Conservation (phyloP, 2,888 invertebrate genomes). For the Gordius sp. region DNA sequence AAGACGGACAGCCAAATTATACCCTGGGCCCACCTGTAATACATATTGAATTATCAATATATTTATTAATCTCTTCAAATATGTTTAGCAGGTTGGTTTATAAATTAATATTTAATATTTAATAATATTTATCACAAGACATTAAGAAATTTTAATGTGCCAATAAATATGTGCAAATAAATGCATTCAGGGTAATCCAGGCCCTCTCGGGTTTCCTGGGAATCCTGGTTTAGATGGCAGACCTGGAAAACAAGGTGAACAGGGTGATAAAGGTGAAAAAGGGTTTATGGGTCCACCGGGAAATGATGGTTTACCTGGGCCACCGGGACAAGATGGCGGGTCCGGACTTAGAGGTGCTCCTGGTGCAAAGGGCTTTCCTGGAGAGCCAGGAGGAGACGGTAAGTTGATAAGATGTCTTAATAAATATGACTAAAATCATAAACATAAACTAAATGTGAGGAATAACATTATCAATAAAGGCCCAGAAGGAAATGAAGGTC, state of each 20-base stretch:
- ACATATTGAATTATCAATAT: not conserved
- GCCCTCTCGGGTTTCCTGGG: slow-evolving; percentile 17
- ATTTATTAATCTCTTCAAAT: too few species aligned
- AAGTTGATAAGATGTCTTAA: not conserved
- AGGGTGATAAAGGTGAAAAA: slow-evolving; percentile 16
- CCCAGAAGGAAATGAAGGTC: not conserved
- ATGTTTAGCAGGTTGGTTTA: too few species aligned
- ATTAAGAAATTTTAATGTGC: too few species aligned
- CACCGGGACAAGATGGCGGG: not conserved
- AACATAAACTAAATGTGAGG: too few species aligned
- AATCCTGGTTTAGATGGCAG: slow-evolving; percentile 17
- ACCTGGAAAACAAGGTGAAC: slow-evolving; percentile 16
- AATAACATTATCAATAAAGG: too few species aligned
- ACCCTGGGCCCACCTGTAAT: slow-evolving; percentile 8
- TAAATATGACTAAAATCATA: too few species aligned
- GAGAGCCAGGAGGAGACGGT: not conserved
- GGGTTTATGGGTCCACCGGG: slow-evolving; percentile 16
- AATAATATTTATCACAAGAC: too few species aligned
- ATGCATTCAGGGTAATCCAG: slow-evolving; percentile 13
- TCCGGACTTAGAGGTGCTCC: not conserved
- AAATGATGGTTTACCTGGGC: slow-evolving; percentile 13
- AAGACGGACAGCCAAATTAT: slow-evolving; percentile 4
- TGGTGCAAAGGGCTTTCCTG: not conserved
- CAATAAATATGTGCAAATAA: too few species aligned
- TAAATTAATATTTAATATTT: too few species aligned